These are phyloP conservation scores for Psettodes erumei DNA, from an alignment of 2,113 vertebrate species.

Conservation along the genomic window DNA sequence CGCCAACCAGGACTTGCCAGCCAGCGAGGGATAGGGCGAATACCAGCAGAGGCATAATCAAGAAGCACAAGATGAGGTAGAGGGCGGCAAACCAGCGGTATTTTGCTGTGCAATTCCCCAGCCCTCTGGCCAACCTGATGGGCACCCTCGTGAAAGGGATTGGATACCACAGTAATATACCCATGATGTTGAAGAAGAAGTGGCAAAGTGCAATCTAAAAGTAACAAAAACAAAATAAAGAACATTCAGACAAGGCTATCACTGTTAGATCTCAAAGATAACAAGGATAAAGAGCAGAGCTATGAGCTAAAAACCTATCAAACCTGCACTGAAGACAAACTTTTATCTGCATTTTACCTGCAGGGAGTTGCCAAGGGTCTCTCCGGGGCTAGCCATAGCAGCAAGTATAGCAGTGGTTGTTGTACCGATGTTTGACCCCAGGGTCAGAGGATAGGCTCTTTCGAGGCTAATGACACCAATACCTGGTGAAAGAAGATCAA, in stretches of 20 bases:
- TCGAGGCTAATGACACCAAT: constrained; percentile 95
- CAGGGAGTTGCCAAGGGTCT: constrained; percentile 86
- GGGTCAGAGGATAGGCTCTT: constrained; percentile 92
- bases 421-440: constrained; percentile 97
- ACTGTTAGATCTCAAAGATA: background rate
- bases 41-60: constrained; percentile 85
- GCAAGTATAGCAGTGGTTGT: constrained; percentile 97
- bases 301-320: no score
- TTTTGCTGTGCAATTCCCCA: constrained; percentile 88
- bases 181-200: constrained; percentile 97
- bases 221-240: constrained; percentile 2
- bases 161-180: constrained; percentile 94
- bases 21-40: constrained; percentile 93
- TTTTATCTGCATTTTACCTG: constrained; percentile 84
- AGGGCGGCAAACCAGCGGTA: constrained; percentile 95
- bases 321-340: background rate
- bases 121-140: constrained; percentile 87
- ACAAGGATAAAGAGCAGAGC: background rate
- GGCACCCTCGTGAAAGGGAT: constrained; percentile 90
- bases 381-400: constrained; percentile 92
- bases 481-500: constrained; percentile 75
- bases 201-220: constrained; percentile 95
- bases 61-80: constrained; percentile 91
- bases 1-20: constrained; percentile 90
- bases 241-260: background rate